Conservation (phyloP, 1,140 invertebrate species). For the Chironomus striatipennis region DNA sequence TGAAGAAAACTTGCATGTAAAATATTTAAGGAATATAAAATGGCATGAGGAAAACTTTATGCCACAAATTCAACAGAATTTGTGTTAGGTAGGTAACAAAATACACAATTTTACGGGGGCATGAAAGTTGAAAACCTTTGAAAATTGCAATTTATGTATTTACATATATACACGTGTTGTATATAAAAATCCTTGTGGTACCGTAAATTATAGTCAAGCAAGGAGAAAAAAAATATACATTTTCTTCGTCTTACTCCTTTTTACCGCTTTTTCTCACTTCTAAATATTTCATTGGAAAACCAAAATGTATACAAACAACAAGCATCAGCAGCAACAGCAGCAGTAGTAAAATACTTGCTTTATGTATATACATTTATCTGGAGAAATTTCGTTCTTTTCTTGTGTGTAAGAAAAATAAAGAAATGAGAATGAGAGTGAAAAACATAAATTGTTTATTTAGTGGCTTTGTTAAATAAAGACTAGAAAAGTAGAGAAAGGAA, state of each 20-base stretch:
- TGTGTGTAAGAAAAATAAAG: background rate
- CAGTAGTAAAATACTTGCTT: too few relatives aligned
- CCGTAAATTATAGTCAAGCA: background rate
- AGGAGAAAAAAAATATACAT: background rate
- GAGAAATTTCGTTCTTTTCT: background rate
- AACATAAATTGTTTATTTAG: slow-evolving; percentile 23
- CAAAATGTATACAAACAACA: background rate
- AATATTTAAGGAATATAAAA: too few relatives aligned
- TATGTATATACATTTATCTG: background rate
- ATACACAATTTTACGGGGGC: too few relatives aligned
- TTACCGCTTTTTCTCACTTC: background rate
- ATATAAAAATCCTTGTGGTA: slow-evolving; percentile 17
- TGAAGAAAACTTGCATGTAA: too few relatives aligned
- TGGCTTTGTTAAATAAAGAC: slow-evolving; percentile 13
- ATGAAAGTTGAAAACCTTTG: too few relatives aligned
- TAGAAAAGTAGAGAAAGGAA: background rate
- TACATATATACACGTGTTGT: too few relatives aligned
- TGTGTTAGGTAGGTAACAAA: too few relatives aligned
- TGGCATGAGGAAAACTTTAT: too few relatives aligned
- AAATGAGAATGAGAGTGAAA: background rate
- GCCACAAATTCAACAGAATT: too few relatives aligned
- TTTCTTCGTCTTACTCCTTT: background rate
- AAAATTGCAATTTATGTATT: too few relatives aligned
- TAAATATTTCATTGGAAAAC: slow-evolving; percentile 17
- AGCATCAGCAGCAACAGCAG: too few relatives aligned